These are phyloP conservation scores for Syrista parreyssii DNA, from an alignment of 2,888 invertebrate genomes.

Conservation along the genomic window DNA sequence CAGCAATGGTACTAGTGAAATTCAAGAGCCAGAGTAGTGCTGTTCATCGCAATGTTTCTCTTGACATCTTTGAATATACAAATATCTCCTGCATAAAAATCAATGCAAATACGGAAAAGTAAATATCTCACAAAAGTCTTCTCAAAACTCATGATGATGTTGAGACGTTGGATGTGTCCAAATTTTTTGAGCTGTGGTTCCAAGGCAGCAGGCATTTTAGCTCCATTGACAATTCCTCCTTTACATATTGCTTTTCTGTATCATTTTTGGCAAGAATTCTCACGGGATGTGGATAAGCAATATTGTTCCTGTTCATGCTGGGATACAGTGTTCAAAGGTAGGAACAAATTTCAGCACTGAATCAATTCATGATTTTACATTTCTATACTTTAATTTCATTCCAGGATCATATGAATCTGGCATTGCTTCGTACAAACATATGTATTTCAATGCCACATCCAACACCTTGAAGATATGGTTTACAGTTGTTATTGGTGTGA, in stretches of 20 bases:
- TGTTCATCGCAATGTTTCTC: background rate
- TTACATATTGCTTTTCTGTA: conserved; percentile 73
- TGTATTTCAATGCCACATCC: conserved; percentile 77
- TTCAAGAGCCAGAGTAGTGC: background rate
- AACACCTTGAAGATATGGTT: conserved; percentile 77
- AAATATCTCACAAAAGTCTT: background rate
- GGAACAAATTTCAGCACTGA: conserved; percentile 8
- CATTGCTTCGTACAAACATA: conserved; percentile 77
- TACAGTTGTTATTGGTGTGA: conserved; percentile 70
- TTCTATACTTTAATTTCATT: conserved; percentile 35
- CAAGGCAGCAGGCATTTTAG: conserved; percentile 56
- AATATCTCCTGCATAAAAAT: background rate
- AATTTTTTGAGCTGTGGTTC: conserved; percentile 55
- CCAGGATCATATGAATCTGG: conserved; percentile 76
- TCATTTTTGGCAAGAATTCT: conserved; percentile 77
- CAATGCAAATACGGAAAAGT: background rate
- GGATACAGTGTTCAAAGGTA: conserved; percentile 82
- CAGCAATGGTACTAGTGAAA: background rate
- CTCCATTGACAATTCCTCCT: conserved; percentile 69
- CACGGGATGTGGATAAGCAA: conserved; percentile 73
- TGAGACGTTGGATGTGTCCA: conserved; percentile 50
- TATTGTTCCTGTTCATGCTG: conserved; percentile 80
- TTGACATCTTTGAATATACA: background rate
- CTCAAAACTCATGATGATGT: background rate
- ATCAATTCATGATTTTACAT: background rate